phyloP scores from a whole-genome alignment of 2,888 invertebrate species.

The Andrena marginata region DNA sequence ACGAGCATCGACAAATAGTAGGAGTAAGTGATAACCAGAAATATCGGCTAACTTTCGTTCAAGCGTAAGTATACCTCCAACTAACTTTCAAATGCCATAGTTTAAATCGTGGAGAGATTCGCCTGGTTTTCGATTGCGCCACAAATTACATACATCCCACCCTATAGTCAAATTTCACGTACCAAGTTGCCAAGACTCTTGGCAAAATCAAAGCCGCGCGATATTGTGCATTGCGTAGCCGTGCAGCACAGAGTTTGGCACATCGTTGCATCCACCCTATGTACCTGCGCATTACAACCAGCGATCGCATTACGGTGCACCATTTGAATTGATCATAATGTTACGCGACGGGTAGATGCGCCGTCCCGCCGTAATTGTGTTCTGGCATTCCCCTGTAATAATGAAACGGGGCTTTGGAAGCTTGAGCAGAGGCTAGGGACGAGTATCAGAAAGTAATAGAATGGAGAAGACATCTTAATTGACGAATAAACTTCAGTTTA shows the following conservation, averaged over 20 bases:
- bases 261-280: slow-evolving; percentile 9
- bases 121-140: no score
- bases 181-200: not conserved
- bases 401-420: slow-evolving; percentile 32
- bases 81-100: no score
- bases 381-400: slow-evolving; percentile 40
- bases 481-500: no score
- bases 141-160: not conserved
- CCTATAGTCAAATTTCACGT: not conserved
- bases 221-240: slow-evolving; percentile 18
- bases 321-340: slow-evolving; percentile 59
- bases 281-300: slow-evolving; percentile 24
- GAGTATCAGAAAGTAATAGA: not conserved
- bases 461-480: no score
- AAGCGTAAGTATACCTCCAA: no score
- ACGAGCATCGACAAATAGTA: no score
- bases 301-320: slow-evolving; percentile 53
- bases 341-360: slow-evolving; percentile 36
- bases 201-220: slow-evolving; percentile 20
- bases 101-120: no score
- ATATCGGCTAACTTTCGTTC: no score
- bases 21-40: no score
- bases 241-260: slow-evolving; percentile 20
- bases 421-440: slow-evolving; percentile 2
- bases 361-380: slow-evolving; percentile 39